Evolutionary conservation across 2,797 vertebrate species (phyloP), one percentile per base, ranked within the genome.

Genomic region (Trematomus bernacchii): DNA sequence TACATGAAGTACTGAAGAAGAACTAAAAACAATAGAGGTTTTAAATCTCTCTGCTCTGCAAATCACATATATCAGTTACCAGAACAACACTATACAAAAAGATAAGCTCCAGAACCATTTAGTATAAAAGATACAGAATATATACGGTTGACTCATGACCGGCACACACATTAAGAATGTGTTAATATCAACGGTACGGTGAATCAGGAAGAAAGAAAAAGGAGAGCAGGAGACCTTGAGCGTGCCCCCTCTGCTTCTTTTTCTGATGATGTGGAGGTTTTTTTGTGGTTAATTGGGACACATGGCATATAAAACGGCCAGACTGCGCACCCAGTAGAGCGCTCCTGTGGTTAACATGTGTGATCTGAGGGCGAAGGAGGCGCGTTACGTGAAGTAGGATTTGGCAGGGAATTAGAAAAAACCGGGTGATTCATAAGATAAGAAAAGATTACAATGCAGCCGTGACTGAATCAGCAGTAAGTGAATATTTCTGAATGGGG

Each of bases 241-340:
- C 62, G 12, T 16, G 27, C 57, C 12, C 61, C 59, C 71, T 80
- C 64, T 76, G 65, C 68, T 61, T 70, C n/a, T 43, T 9, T 84
- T 89, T 91, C 64, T 85, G 88, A 90, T 88, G 85, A 88, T 70
- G 77, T 57, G 14, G 76, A 71, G 52, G 10, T 71, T 82, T 37
- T 7, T 86, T 71, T 59, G 27, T 71, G 60, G 67, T 80, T 91
- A 84, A 84, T 58, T 54, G 74, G 75, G 44, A 84, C 80, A 85
- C 44, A 50, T 74, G 66, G 62, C 66, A 77, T 78, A 87, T 85
- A 84, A 91, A 92, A 88, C n/a, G 61, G 59, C 80, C 71, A 80
- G 64, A 74, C 33, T 19, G 48, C 52, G 57, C 21, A 4, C 5
- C 33, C 30, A 71, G 30, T 40, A 30, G 44, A 73, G 46, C 53